Evolutionary conservation across 2,797 vertebrate species (phyloP).

Genomic region (Brachymystax lenok): DNA sequence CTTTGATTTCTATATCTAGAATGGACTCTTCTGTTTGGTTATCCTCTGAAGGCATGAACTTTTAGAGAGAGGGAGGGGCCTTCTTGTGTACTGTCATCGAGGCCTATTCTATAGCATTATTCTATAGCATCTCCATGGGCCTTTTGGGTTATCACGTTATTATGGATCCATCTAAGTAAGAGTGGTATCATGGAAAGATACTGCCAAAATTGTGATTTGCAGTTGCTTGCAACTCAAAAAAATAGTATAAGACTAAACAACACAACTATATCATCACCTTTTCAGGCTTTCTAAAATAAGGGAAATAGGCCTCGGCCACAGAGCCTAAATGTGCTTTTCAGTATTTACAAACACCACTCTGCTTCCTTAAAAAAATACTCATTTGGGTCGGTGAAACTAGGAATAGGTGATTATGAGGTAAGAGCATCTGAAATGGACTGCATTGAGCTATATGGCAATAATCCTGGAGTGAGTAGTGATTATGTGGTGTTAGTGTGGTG

Average conservation of each 20-base stretch:
- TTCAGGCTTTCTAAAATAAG: not conserved
- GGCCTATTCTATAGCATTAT: not conserved
- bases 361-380: not conserved
- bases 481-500: slow-evolving; percentile 4
- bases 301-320: not conserved
- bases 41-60: too few species aligned
- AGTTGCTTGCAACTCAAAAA: not conserved
- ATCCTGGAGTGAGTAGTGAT: not conserved
- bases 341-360: not conserved
- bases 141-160: not conserved
- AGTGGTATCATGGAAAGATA: not conserved
- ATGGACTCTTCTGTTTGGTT: not conserved
- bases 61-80: not conserved
- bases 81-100: too few species aligned
- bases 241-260: not conserved
- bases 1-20: slow-evolving; percentile 65
- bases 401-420: not conserved
- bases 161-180: not conserved
- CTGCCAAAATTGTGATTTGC: not conserved
- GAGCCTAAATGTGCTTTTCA: not conserved
- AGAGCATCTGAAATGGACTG: slow-evolving; percentile 4
- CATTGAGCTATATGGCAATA: not conserved
- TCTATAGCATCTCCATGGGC: not conserved
- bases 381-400: not conserved
- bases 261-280: not conserved